These are phyloP conservation scores for Platyscapa corneri DNA, from an alignment of 1,140 invertebrate genomes.

Conservation along the genomic window DNA sequence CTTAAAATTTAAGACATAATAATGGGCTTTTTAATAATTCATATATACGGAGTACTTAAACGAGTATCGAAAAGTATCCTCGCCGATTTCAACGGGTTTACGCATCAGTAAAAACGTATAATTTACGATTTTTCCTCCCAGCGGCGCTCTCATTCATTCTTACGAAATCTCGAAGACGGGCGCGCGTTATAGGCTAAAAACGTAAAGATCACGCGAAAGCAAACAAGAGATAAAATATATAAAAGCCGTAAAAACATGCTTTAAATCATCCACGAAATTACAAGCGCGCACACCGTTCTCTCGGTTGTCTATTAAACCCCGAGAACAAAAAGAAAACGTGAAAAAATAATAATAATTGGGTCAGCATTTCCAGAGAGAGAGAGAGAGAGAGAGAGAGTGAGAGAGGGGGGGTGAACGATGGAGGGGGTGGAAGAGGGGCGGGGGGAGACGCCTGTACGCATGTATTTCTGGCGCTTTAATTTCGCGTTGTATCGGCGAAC, in stretches of 20 bases:
- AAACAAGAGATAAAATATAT: constrained; percentile 39
- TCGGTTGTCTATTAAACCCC: not conserved
- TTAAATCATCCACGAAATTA: constrained; percentile 40
- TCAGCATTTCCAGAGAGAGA: not conserved
- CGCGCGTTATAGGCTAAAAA: not conserved
- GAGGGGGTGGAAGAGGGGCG: not conserved
- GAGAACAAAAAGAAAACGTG: not conserved
- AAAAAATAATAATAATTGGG: constrained; percentile 42
- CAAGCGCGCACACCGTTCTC: not conserved
- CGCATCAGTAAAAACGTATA: not conserved
- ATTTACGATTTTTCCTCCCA: constrained; percentile 9
- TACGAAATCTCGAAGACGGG: not conserved
- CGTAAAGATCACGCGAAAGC: constrained; percentile 10
- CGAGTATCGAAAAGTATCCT: not conserved
- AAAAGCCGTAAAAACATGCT: constrained; percentile 32
- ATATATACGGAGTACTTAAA: not conserved
- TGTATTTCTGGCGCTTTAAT: constrained; percentile 45
- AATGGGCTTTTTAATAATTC: not conserved
- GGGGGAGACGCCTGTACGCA: not conserved
- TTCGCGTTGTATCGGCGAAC: constrained; percentile 17
- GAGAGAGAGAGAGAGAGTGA: not conserved
- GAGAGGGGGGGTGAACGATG: too few species aligned
- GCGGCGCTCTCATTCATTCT: not conserved
- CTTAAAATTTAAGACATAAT: not conserved
- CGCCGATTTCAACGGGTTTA: not conserved